These are phyloP conservation scores for Enteromius paludinosus DNA, from an alignment of 2,797 vertebrate genomes.

Conservation along the genomic window DNA sequence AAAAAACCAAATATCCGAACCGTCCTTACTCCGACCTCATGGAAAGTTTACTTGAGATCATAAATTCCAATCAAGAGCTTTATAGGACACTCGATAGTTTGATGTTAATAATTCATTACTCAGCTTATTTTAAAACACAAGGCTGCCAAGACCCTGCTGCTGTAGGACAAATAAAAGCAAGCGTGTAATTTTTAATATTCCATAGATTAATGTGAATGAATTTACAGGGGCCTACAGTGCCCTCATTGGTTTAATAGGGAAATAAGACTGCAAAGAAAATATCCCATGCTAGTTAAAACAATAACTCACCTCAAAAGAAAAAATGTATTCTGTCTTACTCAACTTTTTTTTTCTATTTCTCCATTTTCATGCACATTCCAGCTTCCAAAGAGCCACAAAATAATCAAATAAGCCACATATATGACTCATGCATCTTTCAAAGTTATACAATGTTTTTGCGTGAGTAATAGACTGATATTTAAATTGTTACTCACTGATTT, in stretches of 20 bases:
- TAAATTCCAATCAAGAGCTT: slow-evolving; percentile 48
- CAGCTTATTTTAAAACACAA: slow-evolving; percentile 42
- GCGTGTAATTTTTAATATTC: slow-evolving; percentile 16
- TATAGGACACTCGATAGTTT: slow-evolving; percentile 43
- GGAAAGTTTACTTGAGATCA: slow-evolving; percentile 39
- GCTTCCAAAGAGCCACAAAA: not conserved
- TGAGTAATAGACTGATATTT: not conserved
- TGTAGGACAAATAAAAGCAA: slow-evolving; percentile 36
- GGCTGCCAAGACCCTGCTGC: slow-evolving; percentile 37
- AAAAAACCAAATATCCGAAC: slow-evolving; percentile 36
- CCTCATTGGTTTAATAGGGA: slow-evolving; percentile 4
- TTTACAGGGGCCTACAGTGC: slow-evolving; percentile 22
- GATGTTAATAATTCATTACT: slow-evolving; percentile 48
- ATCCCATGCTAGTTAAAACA: not conserved
- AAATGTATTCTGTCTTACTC: not conserved
- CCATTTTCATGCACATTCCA: not conserved
- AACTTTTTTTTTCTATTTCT: not conserved
- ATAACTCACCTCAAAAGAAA: not conserved
- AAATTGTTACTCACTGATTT: not conserved
- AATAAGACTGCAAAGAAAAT: slow-evolving; percentile 14
- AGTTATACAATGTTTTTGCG: not conserved
- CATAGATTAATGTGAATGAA: slow-evolving; percentile 22
- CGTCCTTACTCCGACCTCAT: slow-evolving; percentile 38
- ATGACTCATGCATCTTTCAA: not conserved
- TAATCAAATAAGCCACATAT: not conserved